These are phyloP conservation scores for Anas bahamensis DNA, from an alignment of 2,797 vertebrate genomes.

Conservation along the genomic window DNA sequence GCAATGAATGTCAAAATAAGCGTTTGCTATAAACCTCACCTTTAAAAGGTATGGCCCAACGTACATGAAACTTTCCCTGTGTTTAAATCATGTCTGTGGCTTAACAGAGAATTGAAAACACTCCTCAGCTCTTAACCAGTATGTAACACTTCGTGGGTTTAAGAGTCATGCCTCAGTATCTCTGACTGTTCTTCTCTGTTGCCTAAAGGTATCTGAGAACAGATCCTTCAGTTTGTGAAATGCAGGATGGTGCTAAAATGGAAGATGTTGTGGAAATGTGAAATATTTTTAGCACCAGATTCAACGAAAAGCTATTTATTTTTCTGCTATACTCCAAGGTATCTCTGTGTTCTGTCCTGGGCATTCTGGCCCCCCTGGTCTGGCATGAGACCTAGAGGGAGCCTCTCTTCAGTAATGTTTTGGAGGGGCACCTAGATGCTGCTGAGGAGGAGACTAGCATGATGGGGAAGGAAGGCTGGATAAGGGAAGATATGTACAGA, in stretches of 20 bases:
- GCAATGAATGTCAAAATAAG: neutral
- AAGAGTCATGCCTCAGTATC: neutral
- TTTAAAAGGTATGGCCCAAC: neutral
- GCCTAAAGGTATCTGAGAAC: neutral
- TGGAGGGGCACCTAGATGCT: neutral
- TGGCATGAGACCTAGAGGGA: neutral
- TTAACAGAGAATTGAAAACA: neutral
- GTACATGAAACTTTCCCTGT: fast-evolving
- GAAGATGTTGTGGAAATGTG: neutral
- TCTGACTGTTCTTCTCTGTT: neutral
- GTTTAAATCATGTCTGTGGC: neutral
- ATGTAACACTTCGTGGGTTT: neutral
- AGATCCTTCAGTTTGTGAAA: neutral
- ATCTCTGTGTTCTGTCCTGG: neutral
- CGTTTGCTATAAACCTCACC: neutral
- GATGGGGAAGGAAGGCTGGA: neutral
- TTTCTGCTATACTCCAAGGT: neutral
- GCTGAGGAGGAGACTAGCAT: neutral
- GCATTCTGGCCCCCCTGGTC: neutral
- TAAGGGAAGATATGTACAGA: neutral
- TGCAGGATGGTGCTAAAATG: neutral
- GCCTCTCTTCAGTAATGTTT: neutral
- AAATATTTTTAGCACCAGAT: neutral
- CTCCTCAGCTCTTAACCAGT: neutral
- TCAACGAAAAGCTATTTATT: neutral